Evolutionary conservation across 2,888 invertebrate species (phyloP).

Genomic region (Endotricha flammealis): DNA sequence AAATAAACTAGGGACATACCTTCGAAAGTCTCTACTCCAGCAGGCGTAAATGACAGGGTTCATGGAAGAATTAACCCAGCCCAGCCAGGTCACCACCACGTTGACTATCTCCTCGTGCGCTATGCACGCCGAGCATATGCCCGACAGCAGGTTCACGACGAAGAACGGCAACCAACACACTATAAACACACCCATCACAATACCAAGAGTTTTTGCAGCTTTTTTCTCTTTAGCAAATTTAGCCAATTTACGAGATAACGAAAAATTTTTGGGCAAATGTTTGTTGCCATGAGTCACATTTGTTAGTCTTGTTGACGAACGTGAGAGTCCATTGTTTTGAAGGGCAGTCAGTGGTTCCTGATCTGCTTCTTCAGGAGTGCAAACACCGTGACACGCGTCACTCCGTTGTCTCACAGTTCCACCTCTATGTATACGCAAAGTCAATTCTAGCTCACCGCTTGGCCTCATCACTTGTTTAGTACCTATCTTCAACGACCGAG

Average conservation of each 20-base stretch:
- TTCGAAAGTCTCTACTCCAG: slow-evolving; percentile 97
- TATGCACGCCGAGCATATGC: slow-evolving; percentile 92
- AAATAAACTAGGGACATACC: slow-evolving; percentile 83
- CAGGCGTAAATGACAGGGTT: slow-evolving; percentile 99
- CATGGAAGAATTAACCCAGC: slow-evolving; percentile 97
- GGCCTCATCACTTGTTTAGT: slow-evolving; percentile 93
- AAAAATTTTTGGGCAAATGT: slow-evolving; percentile 91
- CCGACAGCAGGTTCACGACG: slow-evolving; percentile 94
- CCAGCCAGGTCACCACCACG: slow-evolving; percentile 94
- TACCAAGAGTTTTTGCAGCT: slow-evolving; percentile 97
- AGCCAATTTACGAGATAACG: slow-evolving; percentile 93
- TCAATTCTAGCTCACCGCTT: slow-evolving; percentile 91
- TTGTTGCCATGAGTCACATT: slow-evolving; percentile 79
- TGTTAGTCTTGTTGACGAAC: slow-evolving; percentile 82
- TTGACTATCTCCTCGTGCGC: slow-evolving; percentile 92
- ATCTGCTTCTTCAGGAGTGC: slow-evolving; percentile 83
- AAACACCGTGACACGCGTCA: slow-evolving; percentile 73
- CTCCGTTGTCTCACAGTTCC: slow-evolving; percentile 84
- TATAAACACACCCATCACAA: slow-evolving; percentile 98
- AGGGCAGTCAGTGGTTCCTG: slow-evolving; percentile 86
- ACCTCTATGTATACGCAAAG: slow-evolving; percentile 95
- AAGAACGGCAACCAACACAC: slow-evolving; percentile 99
- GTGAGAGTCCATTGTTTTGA: slow-evolving; percentile 87
- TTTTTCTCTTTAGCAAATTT: slow-evolving; percentile 98
- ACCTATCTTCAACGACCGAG: slow-evolving; percentile 92